Percentiles rank a stretch among this genome's conserved stretches.
Conservation (phyloP, 2,113 vertebrate genomes). For the Candoia aspera region DNA sequence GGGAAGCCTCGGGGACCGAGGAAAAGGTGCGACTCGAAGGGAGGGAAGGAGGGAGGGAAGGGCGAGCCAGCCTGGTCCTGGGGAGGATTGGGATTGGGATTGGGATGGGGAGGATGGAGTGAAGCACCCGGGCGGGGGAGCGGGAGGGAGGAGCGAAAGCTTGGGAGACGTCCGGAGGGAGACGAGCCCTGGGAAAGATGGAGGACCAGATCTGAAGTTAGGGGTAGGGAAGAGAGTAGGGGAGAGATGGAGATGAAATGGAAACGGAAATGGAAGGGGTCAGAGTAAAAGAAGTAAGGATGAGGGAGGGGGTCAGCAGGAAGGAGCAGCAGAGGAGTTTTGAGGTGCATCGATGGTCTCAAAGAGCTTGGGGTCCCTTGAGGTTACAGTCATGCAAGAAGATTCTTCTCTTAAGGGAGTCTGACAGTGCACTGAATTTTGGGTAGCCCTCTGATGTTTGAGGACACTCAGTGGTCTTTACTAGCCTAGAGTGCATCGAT, state of each 20-base stretch:
- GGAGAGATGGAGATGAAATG: not conserved
- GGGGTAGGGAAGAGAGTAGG: too few relatives aligned
- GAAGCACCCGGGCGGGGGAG: not conserved
- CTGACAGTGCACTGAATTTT: not conserved
- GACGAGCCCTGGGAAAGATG: not conserved
- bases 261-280: rapidly evolving
- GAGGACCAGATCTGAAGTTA: not conserved
- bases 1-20: not conserved
- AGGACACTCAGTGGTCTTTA: not conserved
- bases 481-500: too few relatives aligned
- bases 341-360: too few relatives aligned
- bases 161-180: not conserved
- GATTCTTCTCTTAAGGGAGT: not conserved
- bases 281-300: not conserved
- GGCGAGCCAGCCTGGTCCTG: not conserved
- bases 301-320: not conserved
- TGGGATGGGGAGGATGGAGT: not conserved
- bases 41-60: not conserved
- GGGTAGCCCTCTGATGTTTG: not conserved
- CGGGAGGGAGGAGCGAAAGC: not conserved
- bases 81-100: not conserved
- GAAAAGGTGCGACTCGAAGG: not conserved
- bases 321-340: not conserved
- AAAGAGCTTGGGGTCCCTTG: not conserved
- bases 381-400: not conserved